Conservation (phyloP, 2,797 vertebrate species). For the Chrysocyon brachyurus region DNA sequence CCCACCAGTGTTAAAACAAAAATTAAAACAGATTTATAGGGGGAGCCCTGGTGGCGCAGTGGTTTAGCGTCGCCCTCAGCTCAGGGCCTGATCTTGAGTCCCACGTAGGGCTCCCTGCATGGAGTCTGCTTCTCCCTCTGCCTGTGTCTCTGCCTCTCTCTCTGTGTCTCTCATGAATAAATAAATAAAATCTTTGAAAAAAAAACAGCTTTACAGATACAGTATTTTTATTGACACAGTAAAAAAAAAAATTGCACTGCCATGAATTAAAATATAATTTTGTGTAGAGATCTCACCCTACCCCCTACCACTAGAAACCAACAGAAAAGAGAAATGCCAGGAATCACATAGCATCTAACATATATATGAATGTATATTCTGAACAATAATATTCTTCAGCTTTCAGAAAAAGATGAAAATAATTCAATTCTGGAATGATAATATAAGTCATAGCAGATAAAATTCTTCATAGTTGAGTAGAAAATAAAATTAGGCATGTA, state of each 20-base stretch:
- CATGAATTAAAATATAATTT: neutral
- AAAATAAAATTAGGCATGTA: conserved; percentile 38
- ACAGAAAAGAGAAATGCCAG: neutral
- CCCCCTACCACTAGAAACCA: neutral
- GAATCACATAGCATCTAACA: neutral
- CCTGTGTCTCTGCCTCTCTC: no score
- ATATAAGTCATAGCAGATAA: neutral
- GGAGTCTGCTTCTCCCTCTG: no score
- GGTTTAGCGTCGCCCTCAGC: no score
- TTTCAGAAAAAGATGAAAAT: neutral
- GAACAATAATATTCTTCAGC: neutral
- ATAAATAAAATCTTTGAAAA: no score
- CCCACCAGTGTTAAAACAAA: neutral
- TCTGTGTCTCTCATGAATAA: no score
- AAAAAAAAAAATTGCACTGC: neutral
- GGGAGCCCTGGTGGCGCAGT: no score
- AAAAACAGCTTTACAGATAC: neutral
- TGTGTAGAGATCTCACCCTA: neutral
- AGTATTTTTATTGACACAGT: neutral
- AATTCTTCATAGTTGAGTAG: neutral
- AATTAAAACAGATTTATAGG: neutral
- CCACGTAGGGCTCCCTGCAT: no score
- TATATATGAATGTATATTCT: neutral
- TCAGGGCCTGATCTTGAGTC: no score
- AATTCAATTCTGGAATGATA: neutral